Evolutionary conservation across 1,140 invertebrate genomes (phyloP).

Genomic region (Scaptodrosophila lebanonensis): DNA sequence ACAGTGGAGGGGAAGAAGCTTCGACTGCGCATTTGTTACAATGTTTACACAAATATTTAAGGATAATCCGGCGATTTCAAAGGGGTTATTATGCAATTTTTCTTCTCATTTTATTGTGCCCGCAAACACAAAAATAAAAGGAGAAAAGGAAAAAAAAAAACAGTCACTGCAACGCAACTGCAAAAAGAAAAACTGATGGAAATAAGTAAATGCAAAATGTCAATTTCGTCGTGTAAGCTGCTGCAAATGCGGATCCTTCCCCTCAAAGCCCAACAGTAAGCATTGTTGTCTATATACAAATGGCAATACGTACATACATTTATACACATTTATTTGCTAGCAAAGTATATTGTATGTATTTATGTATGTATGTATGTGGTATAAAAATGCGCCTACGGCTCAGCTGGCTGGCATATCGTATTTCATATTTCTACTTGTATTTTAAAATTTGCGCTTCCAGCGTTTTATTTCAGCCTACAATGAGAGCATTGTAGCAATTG

Average conservation of each 20-base stretch:
- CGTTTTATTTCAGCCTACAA: too few species aligned
- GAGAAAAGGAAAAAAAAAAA: slow-evolving; percentile 28
- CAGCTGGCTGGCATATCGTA: slow-evolving; percentile 36
- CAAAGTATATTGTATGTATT: slow-evolving; percentile 65
- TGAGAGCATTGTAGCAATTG: slow-evolving; percentile 48
- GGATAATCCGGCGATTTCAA: slow-evolving; percentile 76
- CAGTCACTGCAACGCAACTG: too few species aligned
- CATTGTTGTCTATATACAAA: slow-evolving; percentile 22
- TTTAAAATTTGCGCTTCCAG: too few species aligned
- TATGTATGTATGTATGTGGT: too few species aligned
- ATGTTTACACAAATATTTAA: slow-evolving; percentile 77
- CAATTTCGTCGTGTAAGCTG: slow-evolving; percentile 69
- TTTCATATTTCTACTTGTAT: slow-evolving; percentile 39
- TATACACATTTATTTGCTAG: slow-evolving; percentile 55
- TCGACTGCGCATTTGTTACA: slow-evolving; percentile 73
- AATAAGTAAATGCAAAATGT: slow-evolving; percentile 74
- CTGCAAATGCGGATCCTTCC: too few species aligned
- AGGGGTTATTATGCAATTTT: slow-evolving; percentile 76
- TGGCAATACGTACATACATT: not conserved
- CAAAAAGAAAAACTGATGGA: slow-evolving; percentile 57
- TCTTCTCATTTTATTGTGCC: slow-evolving; percentile 69
- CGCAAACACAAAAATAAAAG: slow-evolving; percentile 21
- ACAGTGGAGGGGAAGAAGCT: too few species aligned
- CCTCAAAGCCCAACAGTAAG: slow-evolving; percentile 14
- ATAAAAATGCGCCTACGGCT: slow-evolving; percentile 50